Conservation (phyloP, 2,113 vertebrate species). For the Laticauda laticaudata region DNA sequence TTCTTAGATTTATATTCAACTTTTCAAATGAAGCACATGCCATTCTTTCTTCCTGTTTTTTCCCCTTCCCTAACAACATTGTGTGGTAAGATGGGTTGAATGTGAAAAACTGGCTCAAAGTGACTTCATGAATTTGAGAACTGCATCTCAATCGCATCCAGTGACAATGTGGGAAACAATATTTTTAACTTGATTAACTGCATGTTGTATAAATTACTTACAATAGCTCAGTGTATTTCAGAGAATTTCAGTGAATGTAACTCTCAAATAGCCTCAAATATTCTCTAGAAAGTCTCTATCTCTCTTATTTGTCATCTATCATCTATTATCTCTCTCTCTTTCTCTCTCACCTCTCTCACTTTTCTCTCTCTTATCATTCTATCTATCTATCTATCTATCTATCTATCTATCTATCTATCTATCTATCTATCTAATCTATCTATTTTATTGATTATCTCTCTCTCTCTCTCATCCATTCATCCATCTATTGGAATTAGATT, state of each 20-base stretch:
- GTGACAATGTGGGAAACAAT: neutral
- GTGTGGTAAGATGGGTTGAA: neutral
- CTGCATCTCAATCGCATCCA: neutral
- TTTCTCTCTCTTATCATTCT: too few relatives aligned
- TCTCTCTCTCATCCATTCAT: too few relatives aligned
- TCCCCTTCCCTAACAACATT: neutral
- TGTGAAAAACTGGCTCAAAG: neutral
- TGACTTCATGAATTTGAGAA: neutral
- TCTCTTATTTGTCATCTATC: too few relatives aligned
- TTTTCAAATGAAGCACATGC: neutral
- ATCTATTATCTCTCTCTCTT: too few relatives aligned
- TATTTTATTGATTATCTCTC: too few relatives aligned
- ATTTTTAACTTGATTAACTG: neutral
- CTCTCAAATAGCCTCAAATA: neutral
- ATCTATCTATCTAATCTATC: too few relatives aligned
- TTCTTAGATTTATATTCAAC: neutral
- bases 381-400: too few relatives aligned
- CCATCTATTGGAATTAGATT: too few relatives aligned
- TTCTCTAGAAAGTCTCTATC: neutral
- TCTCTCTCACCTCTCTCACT: neutral
- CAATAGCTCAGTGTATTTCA: neutral
- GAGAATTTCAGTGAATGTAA: neutral
- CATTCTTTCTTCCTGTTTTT: neutral
- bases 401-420: too few relatives aligned
- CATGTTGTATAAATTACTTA: neutral